A percentile compares a stretch with the other conserved stretches of the same genome.
phyloP scores from a whole-genome alignment of 2,113 vertebrate genomes.

The Hypomesus transpacificus region DNA sequence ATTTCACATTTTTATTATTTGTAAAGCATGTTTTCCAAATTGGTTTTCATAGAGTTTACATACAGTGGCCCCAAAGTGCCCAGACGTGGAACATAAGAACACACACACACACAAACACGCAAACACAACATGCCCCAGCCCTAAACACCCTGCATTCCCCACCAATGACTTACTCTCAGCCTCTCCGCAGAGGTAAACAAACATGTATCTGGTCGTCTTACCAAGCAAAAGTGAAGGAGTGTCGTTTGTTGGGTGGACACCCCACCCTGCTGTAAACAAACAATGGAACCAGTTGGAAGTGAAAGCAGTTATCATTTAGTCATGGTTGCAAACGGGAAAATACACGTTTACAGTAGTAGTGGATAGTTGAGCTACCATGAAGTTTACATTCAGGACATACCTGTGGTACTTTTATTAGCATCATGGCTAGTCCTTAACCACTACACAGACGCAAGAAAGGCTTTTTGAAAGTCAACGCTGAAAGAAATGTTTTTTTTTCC shows the following conservation, averaged over 20 bases:
- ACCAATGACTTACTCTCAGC: conserved; percentile 31
- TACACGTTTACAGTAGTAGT: conserved; percentile 8
- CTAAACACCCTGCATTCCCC: conserved; percentile 61
- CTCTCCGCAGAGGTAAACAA: conserved; percentile 46
- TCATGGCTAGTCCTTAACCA: neutral
- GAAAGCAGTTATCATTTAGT: conserved; percentile 8
- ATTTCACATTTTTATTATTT: conserved; percentile 57
- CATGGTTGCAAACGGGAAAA: neutral
- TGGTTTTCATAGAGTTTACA: conserved; percentile 56
- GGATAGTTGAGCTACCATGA: neutral
- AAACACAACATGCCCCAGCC: conserved; percentile 43
- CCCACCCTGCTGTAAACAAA: conserved; percentile 41
- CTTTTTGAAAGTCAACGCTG: neutral
- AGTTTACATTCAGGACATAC: conserved; percentile 25
- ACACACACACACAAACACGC: conserved; percentile 28
- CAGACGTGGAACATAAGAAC: conserved; percentile 48
- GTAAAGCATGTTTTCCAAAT: conserved; percentile 47
- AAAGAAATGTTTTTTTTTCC: neutral
- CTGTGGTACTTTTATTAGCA: conserved; percentile 31
- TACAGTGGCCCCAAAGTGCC: conserved; percentile 53
- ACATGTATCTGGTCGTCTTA: conserved; percentile 37
- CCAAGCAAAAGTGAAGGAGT: conserved; percentile 11
- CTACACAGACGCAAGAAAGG: neutral
- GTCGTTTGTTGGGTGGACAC: conserved; percentile 50
- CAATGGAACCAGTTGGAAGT: conserved; percentile 33